Percentiles rank a stretch among this genome's conserved stretches.
These are phyloP conservation scores for Agrochola circellaris DNA, from an alignment of 2,888 invertebrate species.

Conservation along the genomic window DNA sequence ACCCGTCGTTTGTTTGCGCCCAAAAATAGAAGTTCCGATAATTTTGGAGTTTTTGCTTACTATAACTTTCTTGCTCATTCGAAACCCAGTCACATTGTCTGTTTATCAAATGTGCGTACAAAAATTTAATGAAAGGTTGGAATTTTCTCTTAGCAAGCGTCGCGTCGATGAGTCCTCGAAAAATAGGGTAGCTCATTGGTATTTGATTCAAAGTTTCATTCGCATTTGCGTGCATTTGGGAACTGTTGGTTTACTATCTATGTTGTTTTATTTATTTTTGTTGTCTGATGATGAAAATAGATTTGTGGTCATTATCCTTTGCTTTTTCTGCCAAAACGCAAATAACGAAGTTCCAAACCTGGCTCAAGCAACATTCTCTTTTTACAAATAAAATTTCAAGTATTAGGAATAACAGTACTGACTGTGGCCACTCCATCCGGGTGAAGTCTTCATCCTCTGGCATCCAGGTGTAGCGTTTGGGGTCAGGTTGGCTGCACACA, in stretches of 20 bases:
- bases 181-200: neutral
- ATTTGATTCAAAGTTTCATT: slow-evolving; percentile 1
- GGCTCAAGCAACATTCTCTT: neutral
- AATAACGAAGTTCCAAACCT: neutral
- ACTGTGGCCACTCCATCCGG: slow-evolving; percentile 93
- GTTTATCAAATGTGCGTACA: slow-evolving; percentile 7
- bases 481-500: slow-evolving; percentile 93
- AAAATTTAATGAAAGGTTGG: slow-evolving; percentile 22
- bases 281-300: neutral
- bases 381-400: neutral
- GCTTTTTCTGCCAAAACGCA: neutral
- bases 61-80: slow-evolving; percentile 52
- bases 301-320: neutral
- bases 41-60: slow-evolving; percentile 54
- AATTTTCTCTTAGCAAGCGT: slow-evolving; percentile 2
- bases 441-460: slow-evolving; percentile 94
- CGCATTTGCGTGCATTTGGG: neutral
- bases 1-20: slow-evolving; percentile 4
- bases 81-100: slow-evolving; percentile 57
- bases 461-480: slow-evolving; percentile 94
- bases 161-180: neutral
- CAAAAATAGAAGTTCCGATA: slow-evolving; percentile 64
- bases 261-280: neutral
- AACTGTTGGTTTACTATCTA: neutral
- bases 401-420: slow-evolving; percentile 68